A percentile compares a stretch with the other conserved stretches of the same genome.
Conservation (phyloP, 2,113 vertebrate species). For the Megatriorchis doriae region DNA sequence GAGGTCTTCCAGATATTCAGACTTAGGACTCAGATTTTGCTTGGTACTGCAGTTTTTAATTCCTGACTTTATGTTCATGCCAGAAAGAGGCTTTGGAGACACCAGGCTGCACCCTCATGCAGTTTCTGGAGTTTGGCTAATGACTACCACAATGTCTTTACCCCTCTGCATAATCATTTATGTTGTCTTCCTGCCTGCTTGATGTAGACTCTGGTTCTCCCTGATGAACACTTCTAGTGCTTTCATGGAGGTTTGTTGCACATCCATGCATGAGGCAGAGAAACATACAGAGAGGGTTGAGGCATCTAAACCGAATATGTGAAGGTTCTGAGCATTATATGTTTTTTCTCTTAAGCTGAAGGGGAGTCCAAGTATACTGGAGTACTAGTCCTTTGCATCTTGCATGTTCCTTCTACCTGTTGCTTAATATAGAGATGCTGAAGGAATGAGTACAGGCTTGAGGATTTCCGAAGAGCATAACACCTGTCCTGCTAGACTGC, state of each 20-base stretch:
- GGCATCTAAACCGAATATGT: neutral
- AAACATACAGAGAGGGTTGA: neutral
- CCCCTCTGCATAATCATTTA: neutral
- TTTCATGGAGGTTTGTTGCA: neutral
- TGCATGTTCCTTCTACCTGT: neutral
- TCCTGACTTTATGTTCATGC: neutral
- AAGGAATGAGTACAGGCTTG: neutral
- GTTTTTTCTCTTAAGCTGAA: neutral
- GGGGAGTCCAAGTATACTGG: neutral
- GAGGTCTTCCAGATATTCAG: neutral
- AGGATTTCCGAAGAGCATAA: neutral
- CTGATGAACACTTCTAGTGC: neutral
- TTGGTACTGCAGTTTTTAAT: neutral
- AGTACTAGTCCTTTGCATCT: neutral
- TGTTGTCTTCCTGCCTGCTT: neutral
- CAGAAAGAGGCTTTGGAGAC: neutral
- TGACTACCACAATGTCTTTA: neutral
- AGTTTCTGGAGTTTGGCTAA: neutral
- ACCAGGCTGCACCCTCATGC: neutral
- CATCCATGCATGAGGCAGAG: neutral
- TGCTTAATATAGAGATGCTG: neutral
- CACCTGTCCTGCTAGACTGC: neutral
- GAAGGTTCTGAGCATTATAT: neutral
- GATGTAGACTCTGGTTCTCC: neutral
- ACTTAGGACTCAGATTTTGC: neutral